A percentile compares a stretch with the other conserved stretches of the same genome.
Conservation (phyloP, 2,888 invertebrate species). For the Colletes collaris region DNA sequence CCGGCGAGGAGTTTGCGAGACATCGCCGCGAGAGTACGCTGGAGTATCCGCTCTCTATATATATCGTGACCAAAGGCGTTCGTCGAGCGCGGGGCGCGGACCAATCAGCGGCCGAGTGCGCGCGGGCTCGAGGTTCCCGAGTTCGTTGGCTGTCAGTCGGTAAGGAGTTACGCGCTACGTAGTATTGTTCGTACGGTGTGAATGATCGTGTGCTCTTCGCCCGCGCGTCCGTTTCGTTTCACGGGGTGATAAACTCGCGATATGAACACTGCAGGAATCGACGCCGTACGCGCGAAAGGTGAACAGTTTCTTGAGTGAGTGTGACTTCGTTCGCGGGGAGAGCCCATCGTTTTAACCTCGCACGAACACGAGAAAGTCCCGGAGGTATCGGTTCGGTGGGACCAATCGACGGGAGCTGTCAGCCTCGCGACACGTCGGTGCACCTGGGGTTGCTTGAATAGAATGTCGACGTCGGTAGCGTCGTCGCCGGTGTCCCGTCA, state of each 20-base stretch:
- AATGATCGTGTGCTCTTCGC: slow-evolving; percentile 17
- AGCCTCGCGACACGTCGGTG: slow-evolving; percentile 24
- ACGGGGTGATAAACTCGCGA: not conserved
- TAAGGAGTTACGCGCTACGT: slow-evolving; percentile 15
- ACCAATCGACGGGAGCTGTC: slow-evolving; percentile 36
- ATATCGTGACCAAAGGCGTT: not conserved
- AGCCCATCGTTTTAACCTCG: slow-evolving; percentile 36
- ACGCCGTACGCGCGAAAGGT: slow-evolving; percentile 54
- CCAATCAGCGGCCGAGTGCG: slow-evolving; percentile 53
- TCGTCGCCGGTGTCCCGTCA: slow-evolving; percentile 52
- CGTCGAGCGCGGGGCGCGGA: not conserved
- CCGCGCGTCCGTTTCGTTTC: slow-evolving; percentile 6
- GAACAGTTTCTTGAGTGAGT: slow-evolving; percentile 44
- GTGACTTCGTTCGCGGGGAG: slow-evolving; percentile 15
- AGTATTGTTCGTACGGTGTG: slow-evolving; percentile 9
- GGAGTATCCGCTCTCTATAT: too few relatives aligned
- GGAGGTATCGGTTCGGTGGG: not conserved
- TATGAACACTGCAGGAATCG: slow-evolving; percentile 24
- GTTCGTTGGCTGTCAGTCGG: slow-evolving; percentile 49
- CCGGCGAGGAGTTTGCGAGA: not conserved
- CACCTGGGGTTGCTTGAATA: slow-evolving; percentile 36
- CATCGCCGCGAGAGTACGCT: not conserved
- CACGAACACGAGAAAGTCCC: not conserved
- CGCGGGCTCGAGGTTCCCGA: slow-evolving; percentile 34
- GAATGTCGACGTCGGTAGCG: slow-evolving; percentile 57